A percentile compares a stretch with the other conserved stretches of the same genome.
phyloP scores from a whole-genome alignment of 2,888 invertebrate species.

The Nipponacmea schrenckii region DNA sequence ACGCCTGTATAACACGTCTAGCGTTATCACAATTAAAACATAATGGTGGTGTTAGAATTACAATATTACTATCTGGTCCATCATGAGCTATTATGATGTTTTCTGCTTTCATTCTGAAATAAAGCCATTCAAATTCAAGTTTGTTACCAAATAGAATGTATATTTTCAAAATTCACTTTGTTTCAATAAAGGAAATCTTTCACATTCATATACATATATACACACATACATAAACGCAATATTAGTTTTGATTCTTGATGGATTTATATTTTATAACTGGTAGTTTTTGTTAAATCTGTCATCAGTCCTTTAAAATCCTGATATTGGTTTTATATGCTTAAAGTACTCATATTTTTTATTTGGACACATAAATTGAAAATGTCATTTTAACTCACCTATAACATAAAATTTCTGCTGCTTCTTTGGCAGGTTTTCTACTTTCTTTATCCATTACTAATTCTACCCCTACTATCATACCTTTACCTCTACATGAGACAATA shows the following conservation, averaged over 20 bases:
- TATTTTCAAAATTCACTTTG: no score
- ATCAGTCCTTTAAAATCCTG: no score
- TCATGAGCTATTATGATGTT: slow-evolving; percentile 55
- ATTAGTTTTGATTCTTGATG: no score
- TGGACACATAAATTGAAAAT: no score
- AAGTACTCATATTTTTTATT: no score
- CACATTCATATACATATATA: no score
- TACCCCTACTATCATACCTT: slow-evolving; percentile 55
- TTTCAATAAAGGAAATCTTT: no score
- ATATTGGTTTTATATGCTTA: no score
- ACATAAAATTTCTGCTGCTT: slow-evolving; percentile 55
- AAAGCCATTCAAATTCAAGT: slow-evolving; percentile 1
- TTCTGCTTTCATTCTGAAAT: slow-evolving; percentile 52
- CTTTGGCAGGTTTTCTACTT: slow-evolving; percentile 57
- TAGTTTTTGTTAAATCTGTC: no score
- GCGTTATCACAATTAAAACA: slow-evolving; percentile 62
- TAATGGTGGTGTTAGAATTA: slow-evolving; percentile 54
- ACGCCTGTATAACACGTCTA: slow-evolving; percentile 46
- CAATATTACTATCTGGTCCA: slow-evolving; percentile 58
- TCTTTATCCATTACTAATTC: slow-evolving; percentile 60
- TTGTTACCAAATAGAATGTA: neutral
- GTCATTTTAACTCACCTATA: slow-evolving; percentile 44
- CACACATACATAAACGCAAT: no score
- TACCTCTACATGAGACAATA: slow-evolving; percentile 44
- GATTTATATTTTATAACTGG: no score